phyloP scores from a whole-genome alignment of 1,140 invertebrate genomes.

The Drosophila lacertosa region DNA sequence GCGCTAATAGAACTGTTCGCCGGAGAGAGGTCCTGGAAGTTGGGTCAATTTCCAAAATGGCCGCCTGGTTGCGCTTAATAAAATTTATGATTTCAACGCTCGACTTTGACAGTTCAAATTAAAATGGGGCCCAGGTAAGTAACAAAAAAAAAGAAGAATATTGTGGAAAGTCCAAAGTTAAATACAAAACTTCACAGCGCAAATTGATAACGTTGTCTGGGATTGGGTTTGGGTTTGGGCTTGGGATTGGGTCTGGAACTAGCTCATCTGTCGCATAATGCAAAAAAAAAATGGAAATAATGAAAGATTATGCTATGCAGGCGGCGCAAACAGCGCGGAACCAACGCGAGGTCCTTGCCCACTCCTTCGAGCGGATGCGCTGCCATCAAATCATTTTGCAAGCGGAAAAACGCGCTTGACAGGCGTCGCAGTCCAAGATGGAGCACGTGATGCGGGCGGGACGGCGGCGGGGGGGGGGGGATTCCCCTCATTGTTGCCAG shows the following conservation, averaged over 20 bases:
- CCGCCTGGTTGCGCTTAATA: slow-evolving; percentile 79
- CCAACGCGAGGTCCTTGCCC: slow-evolving; percentile 15
- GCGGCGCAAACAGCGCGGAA: slow-evolving; percentile 62
- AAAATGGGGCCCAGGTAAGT: slow-evolving; percentile 64
- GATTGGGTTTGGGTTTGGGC: background rate
- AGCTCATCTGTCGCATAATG: slow-evolving; percentile 59
- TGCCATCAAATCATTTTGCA: slow-evolving; percentile 82
- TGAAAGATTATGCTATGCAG: slow-evolving; percentile 78
- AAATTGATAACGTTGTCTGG: slow-evolving; percentile 75
- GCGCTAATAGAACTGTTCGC: slow-evolving; percentile 69
- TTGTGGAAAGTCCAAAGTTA: slow-evolving; percentile 76
- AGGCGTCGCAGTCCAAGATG: slow-evolving; percentile 32
- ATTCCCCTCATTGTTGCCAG: slow-evolving; percentile 34
- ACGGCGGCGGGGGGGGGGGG: background rate
- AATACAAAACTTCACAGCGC: slow-evolving; percentile 77
- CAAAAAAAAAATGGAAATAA: slow-evolving; percentile 69
- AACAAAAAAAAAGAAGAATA: slow-evolving; percentile 60
- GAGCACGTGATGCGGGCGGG: slow-evolving; percentile 10
- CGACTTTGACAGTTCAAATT: slow-evolving; percentile 81
- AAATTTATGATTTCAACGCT: slow-evolving; percentile 81
- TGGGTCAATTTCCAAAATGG: slow-evolving; percentile 74
- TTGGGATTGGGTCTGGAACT: slow-evolving; percentile 16
- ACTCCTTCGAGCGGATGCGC: slow-evolving; percentile 56
- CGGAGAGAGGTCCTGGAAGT: slow-evolving; percentile 30
- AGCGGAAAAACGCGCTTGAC: slow-evolving; percentile 73